Base-by-base conservation (phyloP, 1,140 invertebrate genomes). In the Philaenus spumarius region DNA sequence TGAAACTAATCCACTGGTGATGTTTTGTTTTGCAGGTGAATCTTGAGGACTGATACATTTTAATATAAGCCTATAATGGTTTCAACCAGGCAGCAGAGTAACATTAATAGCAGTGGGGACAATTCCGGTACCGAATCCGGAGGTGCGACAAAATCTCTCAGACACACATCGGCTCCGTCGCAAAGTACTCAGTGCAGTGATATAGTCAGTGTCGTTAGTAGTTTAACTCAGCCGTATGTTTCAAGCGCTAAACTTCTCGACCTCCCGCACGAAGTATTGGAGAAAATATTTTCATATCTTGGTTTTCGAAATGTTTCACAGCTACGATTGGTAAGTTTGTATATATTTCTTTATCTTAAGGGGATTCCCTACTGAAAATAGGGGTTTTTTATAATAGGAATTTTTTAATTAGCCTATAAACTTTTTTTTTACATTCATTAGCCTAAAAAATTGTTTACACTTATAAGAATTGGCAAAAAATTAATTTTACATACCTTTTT, bases 71-170 rank as follows among this genome's bases (percentile, higher is more conserved):
- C 19, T 7, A 83, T 78, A 69, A 88, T 88, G 86, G 86, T 89
- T 68, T 89, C 85, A 37, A 89, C 86, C 64, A 80, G 86, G 69
- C 84, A 85, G 71, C 87, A 86, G 75, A 85, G 83, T 72, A 87
- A 79, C 69, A 82, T 80, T 54, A 78, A 77, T 45, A 72, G 74
- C 61, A 72, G 73, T 66, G 74, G 75, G 51, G 75, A 61, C 5
- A 39, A 23, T 23, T 35, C 75, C 43, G 67, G 65, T 45, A 74
- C 73, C 59, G 70, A 73, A 46, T 76, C 75, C 51, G 73, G 73
- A 40, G 77, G 76, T 47, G 70, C 69, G 59, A 68, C 73, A 23
- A 68, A 75, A 43, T 62, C 67, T 7, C 64, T 66, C 54, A 35
- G 37, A 12, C 47, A 17, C 19, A 37, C n/a, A n/a, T n/a, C 40